Evolutionary conservation across 2,113 vertebrate species (phyloP).

Genomic region (Ictidomys tridecemlineatus): DNA sequence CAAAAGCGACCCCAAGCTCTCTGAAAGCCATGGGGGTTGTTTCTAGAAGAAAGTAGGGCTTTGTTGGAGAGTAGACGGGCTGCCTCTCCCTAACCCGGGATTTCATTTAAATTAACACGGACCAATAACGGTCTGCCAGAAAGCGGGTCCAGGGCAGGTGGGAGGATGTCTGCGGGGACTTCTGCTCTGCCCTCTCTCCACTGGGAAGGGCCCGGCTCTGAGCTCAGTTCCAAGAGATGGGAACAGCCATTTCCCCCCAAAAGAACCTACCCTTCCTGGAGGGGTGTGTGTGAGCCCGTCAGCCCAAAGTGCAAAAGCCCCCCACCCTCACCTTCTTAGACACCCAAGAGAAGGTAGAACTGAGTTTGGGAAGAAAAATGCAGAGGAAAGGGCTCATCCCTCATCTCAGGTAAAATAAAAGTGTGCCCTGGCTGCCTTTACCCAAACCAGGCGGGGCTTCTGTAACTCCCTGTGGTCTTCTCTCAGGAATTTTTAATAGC

Average conservation of each 20-base stretch:
- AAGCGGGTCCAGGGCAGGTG: accelerated
- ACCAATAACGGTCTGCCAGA: neutral
- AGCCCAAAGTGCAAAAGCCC: accelerated
- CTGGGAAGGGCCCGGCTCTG: too few relatives aligned
- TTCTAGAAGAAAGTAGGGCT: neutral
- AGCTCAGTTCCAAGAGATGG: accelerated
- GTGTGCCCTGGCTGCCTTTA: neutral
- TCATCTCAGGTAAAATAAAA: neutral
- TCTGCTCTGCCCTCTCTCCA: neutral
- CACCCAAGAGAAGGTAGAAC: neutral
- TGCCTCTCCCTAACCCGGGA: neutral
- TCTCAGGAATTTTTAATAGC: neutral
- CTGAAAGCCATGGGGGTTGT: neutral
- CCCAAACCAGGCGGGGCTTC: accelerated
- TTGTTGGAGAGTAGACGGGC: neutral
- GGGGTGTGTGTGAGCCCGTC: neutral
- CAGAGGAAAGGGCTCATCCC: neutral
- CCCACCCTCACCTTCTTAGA: neutral
- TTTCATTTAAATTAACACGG: neutral
- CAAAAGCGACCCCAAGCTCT: neutral
- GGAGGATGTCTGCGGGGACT: neutral
- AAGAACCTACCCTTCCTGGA: accelerated
- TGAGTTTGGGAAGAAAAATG: neutral
- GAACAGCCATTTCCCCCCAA: neutral
- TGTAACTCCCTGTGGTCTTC: accelerated